Conservation (phyloP, 2,113 vertebrate genomes). For the Suncus etruscus region DNA sequence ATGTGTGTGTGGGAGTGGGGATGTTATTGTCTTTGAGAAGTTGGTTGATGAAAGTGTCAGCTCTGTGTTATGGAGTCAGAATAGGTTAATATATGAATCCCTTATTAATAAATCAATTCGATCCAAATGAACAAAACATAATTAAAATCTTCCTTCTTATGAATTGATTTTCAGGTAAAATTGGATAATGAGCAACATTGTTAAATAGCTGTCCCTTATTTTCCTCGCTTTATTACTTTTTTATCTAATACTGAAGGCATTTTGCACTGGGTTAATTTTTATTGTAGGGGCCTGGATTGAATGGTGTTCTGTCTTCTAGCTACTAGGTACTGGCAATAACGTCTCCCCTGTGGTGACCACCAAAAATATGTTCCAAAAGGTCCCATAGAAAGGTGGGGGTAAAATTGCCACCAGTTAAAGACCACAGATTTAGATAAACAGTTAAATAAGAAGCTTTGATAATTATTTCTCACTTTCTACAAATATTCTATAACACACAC, state of each 20-base stretch:
- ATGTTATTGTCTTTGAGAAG: not conserved
- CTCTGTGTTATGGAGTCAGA: not conserved
- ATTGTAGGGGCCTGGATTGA: not conserved
- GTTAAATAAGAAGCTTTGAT: not conserved
- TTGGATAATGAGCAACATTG: not conserved
- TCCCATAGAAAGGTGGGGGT: not conserved
- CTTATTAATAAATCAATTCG: not conserved
- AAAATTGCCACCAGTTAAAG: not conserved
- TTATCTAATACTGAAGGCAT: not conserved
- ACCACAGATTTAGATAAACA: not conserved
- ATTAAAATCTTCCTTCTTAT: not conserved
- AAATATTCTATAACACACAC: not conserved
- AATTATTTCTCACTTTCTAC: not conserved
- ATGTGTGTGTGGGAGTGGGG: not conserved
- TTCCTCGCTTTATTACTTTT: not conserved
- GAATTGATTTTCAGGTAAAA: not conserved
- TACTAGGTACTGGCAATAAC: not conserved
- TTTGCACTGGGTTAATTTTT: not conserved
- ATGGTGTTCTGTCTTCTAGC: not conserved
- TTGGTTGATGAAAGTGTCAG: not conserved
- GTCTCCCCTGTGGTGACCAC: not conserved
- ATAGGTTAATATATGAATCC: not conserved
- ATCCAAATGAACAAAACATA: not conserved
- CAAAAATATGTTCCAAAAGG: not conserved
- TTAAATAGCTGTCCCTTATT: not conserved